Evolutionary conservation across 2,797 vertebrate species (phyloP).

Genomic region (Parotocinclus haroldoi): DNA sequence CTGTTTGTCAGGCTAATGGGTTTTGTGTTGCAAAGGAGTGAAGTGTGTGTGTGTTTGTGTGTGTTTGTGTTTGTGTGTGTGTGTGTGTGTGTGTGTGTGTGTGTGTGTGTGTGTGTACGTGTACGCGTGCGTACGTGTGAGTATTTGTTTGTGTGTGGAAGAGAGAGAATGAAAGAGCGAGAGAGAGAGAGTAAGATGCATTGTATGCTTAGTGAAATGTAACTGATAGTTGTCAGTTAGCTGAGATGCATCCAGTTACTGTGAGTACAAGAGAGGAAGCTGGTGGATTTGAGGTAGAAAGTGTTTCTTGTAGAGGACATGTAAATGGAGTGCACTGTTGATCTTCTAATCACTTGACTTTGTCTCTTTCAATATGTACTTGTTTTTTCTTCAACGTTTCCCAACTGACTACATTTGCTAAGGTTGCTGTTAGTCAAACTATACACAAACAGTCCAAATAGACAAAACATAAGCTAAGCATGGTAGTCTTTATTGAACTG

Average conservation of each 20-base stretch:
- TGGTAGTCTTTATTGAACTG: slow-evolving; percentile 22
- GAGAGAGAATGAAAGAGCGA: too few species aligned
- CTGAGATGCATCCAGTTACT: neutral
- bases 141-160: slow-evolving; percentile 13
- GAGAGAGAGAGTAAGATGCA: neutral
- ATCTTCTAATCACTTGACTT: slow-evolving; percentile 1
- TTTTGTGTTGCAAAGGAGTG: slow-evolving; percentile 3
- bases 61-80: slow-evolving; percentile 20
- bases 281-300: neutral
- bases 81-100: slow-evolving; percentile 20
- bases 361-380: neutral
- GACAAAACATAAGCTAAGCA: slow-evolving; percentile 22
- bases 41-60: slow-evolving; percentile 1
- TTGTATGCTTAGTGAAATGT: slow-evolving; percentile 23
- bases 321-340: too few species aligned
- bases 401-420: neutral
- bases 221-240: slow-evolving; percentile 21
- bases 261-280: slow-evolving; percentile 4
- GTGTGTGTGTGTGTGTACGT: slow-evolving; percentile 2
- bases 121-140: slow-evolving; percentile 13
- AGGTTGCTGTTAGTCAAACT: slow-evolving; percentile 17
- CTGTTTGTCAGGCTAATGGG: slow-evolving; percentile 28
- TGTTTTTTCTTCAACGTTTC: neutral
- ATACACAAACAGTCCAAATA: neutral
- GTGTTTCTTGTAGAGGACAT: neutral